Evolutionary conservation across 2,888 invertebrate species (phyloP), one percentile per base, ranked within the genome.

Genomic region (Lasioglossum morio): DNA sequence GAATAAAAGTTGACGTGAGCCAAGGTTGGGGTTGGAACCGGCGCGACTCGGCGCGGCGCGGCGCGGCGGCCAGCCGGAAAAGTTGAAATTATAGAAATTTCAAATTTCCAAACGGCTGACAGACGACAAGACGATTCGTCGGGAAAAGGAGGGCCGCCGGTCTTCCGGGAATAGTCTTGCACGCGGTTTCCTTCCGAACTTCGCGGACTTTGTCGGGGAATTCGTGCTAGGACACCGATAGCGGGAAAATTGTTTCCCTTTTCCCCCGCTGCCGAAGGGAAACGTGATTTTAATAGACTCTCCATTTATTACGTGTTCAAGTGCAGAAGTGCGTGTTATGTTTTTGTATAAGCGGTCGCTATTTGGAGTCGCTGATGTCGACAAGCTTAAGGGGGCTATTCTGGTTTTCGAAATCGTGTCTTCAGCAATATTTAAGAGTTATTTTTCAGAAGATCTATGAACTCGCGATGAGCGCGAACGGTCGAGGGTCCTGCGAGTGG

Each of bases 41-140:
- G 70, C 37, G 37, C 37, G 40, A n/a, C 70, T 30, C 63, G 63
- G 63, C 16, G 63, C 79, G 83, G 78, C 70, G 69, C 60, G 60
- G 14, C 27, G 27, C 78, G 83, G 81, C 78, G 69, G 79, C 82
- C 87, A 79, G 76, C 81, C 87, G 89, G 87, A 88, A 91, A 93
- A 92, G 92, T 93, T 93, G 89, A 83, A 93, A 91, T 93, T 93
- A 92, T 93, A 91, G 92, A 92, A 93, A 93, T 93, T 92, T 91
- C 88, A 92, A 88, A 93, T 92, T 91, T 92, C 83, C 86, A 79
- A 84, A 86, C 88, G 86, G 82, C 84, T 79, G 86, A 85, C 87
- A 83, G 79, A 77, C 89, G 86, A 83, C 90, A 84, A 85, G 82
- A 79, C 83, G 87, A 57, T 69, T 34, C 27, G 27, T 48, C 77